These are phyloP conservation scores for Andrena camellia DNA, from an alignment of 2,888 invertebrate species.

Conservation along the genomic window DNA sequence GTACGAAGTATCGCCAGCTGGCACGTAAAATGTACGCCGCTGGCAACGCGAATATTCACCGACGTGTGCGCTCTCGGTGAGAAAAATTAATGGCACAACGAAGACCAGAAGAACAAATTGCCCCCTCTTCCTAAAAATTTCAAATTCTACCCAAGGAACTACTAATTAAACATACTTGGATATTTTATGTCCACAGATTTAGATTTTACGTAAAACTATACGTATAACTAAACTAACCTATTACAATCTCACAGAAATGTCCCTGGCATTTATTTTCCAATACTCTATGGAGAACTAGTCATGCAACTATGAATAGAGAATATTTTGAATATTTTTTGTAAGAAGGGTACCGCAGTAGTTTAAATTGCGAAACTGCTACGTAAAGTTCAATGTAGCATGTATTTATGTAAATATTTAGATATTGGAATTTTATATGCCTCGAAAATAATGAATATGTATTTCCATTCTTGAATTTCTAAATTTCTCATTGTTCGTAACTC, in stretches of 20 bases:
- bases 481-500: not conserved
- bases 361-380: not conserved
- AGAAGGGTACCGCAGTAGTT: not conserved
- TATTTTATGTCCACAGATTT: not conserved
- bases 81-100: conserved; percentile 67
- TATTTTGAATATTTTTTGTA: not conserved
- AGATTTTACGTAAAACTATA: not conserved
- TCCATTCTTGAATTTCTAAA: not conserved
- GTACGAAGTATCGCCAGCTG: conserved; percentile 68
- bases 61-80: conserved; percentile 40
- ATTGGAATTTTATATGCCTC: no score
- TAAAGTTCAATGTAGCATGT: not conserved
- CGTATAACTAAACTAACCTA: no score
- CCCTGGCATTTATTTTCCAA: not conserved
- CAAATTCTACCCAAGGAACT: not conserved
- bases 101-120: conserved; percentile 11
- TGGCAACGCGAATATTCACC: conserved; percentile 63
- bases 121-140: not conserved
- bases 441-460: not conserved
- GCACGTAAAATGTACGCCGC: conserved; percentile 68
- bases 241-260: not conserved
- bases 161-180: not conserved
- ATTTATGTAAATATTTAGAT: not conserved
- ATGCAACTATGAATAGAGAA: not conserved
- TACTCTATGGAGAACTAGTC: not conserved